Evolutionary conservation across 1,140 invertebrate species (phyloP).

Genomic region (Scylla paramamosain): DNA sequence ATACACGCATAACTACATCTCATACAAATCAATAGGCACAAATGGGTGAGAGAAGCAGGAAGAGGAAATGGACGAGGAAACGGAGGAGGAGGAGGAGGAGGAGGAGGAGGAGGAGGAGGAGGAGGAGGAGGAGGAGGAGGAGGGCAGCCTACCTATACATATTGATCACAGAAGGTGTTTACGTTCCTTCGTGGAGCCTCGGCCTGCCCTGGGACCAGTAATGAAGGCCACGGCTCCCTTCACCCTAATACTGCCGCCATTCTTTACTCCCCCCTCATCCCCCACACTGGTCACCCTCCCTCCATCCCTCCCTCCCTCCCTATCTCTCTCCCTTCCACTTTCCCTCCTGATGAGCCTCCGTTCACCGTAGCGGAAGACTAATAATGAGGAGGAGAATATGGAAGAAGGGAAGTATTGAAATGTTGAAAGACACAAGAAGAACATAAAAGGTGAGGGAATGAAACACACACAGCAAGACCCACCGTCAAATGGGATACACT

Average conservation of each 20-base stretch:
- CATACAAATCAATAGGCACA: neutral
- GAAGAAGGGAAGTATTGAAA: neutral
- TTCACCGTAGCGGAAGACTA: neutral
- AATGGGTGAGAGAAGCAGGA: too few species aligned
- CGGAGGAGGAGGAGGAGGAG: too few species aligned
- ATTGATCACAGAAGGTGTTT: neutral
- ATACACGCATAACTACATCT: neutral
- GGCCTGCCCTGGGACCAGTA: neutral
- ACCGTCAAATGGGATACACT: neutral
- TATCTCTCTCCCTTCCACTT: neutral
- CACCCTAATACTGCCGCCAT: conserved; percentile 35
- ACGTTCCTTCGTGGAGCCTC: neutral
- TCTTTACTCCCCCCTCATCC: neutral
- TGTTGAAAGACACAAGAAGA: neutral
- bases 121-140: too few species aligned
- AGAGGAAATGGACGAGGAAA: too few species aligned
- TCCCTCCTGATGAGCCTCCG: neutral
- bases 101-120: too few species aligned
- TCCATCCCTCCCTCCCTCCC: neutral
- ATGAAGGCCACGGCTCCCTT: neutral
- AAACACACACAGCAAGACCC: neutral
- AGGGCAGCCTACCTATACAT: neutral
- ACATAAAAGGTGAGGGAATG: neutral
- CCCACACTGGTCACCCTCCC: neutral
- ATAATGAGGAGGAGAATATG: neutral